Conservation (phyloP, 2,888 invertebrate species). For the Matsumyia berberina region DNA sequence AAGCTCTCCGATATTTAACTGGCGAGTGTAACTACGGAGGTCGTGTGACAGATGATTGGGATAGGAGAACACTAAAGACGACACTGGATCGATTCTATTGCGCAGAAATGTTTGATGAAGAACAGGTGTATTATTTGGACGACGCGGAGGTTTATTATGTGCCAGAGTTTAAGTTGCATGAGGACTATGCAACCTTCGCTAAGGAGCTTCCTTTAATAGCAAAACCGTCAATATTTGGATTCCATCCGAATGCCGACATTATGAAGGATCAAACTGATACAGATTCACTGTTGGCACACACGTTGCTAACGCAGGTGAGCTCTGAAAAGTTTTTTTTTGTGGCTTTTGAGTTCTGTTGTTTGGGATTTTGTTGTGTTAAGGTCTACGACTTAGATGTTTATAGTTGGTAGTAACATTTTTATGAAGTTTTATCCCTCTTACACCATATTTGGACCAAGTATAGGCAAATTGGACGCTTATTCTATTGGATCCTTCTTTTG, state of each 20-base stretch:
- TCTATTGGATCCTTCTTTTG: too few relatives aligned
- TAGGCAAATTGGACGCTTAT: too few relatives aligned
- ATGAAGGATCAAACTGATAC: constrained; percentile 96
- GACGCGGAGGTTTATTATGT: constrained; percentile 88
- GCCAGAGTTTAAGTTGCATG: constrained; percentile 90
- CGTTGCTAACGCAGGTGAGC: constrained; percentile 91
- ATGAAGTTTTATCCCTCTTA: too few relatives aligned
- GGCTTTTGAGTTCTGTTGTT: neutral
- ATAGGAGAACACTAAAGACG: constrained; percentile 93
- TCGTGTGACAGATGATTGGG: constrained; percentile 98
- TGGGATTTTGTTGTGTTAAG: neutral
- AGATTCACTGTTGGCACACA: constrained; percentile 89
- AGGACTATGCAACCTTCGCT: constrained; percentile 88
- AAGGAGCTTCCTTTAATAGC: constrained; percentile 90
- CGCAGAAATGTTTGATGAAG: constrained; percentile 87
- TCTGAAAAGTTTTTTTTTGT: too few relatives aligned
- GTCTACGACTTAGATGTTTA: neutral
- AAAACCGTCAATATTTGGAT: constrained; percentile 94
- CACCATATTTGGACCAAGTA: too few relatives aligned
- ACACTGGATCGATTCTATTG: constrained; percentile 93
- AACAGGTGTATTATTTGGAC: constrained; percentile 88
- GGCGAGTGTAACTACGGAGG: constrained; percentile 99
- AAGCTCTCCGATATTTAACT: constrained; percentile 94
- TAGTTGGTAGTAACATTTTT: neutral
- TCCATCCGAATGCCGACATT: constrained; percentile 96